Conservation (phyloP, 2,113 vertebrate genomes). For the Aphyosemion australe region DNA sequence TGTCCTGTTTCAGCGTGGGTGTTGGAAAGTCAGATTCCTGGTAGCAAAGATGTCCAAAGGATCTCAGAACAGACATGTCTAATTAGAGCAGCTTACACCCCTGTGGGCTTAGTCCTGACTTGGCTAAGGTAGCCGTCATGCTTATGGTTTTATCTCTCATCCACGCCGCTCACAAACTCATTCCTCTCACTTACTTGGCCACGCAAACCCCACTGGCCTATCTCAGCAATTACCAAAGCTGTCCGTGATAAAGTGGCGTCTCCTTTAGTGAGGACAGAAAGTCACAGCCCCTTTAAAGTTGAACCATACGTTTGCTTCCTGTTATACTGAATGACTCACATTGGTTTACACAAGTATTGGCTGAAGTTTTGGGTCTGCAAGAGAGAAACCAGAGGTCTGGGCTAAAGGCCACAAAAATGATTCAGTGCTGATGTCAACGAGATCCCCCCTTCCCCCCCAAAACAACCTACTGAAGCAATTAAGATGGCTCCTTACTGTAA, state of each 20-base stretch:
- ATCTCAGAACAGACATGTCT: not conserved
- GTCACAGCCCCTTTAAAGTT: slow-evolving; percentile 22
- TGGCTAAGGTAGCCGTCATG: slow-evolving; percentile 44
- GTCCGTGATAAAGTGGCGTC: slow-evolving; percentile 48
- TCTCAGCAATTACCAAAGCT: slow-evolving; percentile 54
- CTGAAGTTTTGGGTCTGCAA: slow-evolving; percentile 20
- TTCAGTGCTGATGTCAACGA: slow-evolving; percentile 12
- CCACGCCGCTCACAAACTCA: slow-evolving; percentile 24
- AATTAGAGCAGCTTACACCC: slow-evolving; percentile 47
- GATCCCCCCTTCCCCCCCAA: not conserved
- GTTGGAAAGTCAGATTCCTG: not conserved
- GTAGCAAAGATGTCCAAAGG: too few species aligned
- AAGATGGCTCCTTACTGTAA: slow-evolving; percentile 1
- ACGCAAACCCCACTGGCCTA: slow-evolving; percentile 32
- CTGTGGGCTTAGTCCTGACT: slow-evolving; percentile 21
- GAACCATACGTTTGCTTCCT: slow-evolving; percentile 40
- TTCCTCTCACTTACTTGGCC: not conserved
- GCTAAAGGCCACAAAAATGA: slow-evolving; percentile 38
- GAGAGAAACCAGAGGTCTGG: slow-evolving; percentile 32
- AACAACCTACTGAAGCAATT: slow-evolving; percentile 24
- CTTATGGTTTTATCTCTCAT: slow-evolving; percentile 59
- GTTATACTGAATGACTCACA: slow-evolving; percentile 55
- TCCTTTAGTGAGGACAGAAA: slow-evolving; percentile 32
- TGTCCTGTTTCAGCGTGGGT: not conserved
- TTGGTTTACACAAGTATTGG: slow-evolving; percentile 14